Conservation (phyloP, 2,888 invertebrate species). For the Orthosia cruda region DNA sequence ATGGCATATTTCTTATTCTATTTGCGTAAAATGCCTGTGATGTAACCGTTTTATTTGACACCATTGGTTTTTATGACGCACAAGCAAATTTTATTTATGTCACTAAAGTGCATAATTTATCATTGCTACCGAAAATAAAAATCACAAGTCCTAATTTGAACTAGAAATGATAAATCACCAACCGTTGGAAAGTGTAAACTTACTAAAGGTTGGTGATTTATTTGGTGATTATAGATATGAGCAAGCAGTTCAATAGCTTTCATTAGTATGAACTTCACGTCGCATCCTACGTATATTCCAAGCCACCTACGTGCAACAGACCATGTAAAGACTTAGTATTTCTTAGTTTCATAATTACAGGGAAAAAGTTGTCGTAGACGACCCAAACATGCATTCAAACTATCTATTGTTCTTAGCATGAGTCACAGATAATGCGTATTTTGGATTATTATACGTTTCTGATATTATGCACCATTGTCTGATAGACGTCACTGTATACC, state of each 20-base stretch:
- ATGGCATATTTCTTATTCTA: neutral
- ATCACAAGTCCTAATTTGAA: neutral
- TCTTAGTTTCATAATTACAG: constrained; percentile 9
- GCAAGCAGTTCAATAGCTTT: neutral
- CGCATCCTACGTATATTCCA: neutral
- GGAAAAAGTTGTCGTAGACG: constrained; percentile 12
- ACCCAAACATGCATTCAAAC: constrained; percentile 24
- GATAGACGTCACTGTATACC: constrained; percentile 24
- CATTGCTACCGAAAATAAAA: neutral
- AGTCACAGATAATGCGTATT: constrained; percentile 29
- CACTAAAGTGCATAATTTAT: too few species aligned
- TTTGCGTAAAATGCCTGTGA: neutral
- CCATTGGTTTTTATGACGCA: neutral
- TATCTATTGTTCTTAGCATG: constrained; percentile 34
- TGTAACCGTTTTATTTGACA: neutral
- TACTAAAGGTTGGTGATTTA: too few species aligned
- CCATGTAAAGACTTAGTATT: constrained; percentile 1
- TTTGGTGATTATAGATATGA: too few species aligned
- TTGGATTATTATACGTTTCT: constrained; percentile 4
- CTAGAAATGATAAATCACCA: neutral
- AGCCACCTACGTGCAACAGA: too few species aligned
- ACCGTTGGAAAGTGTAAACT: neutral
- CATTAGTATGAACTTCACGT: neutral
- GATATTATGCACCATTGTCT: constrained; percentile 31
- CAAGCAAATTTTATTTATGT: neutral